Evolutionary conservation across 2,797 vertebrate species (phyloP), one percentile per base, ranked within the genome.

Genomic region (Lepus townsendii): DNA sequence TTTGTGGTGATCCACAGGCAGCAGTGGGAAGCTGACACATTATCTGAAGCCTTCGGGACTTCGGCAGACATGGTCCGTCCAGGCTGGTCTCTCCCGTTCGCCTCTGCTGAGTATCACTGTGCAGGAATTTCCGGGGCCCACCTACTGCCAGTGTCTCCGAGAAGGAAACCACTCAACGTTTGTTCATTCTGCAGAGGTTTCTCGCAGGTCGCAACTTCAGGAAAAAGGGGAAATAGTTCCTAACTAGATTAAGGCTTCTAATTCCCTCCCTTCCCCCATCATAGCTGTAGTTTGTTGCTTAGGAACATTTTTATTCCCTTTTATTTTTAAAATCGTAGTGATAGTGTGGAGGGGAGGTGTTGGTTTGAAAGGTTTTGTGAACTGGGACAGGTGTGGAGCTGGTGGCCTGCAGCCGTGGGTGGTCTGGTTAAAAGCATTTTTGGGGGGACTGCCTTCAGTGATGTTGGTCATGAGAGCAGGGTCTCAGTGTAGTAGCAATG

Each of bases 271-370:
- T 35, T 52, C 42, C 62, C 90, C 60, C 75, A 30, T 54, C 50
- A 91, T 11, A 5, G 85, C 17, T 94, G 65, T 85, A 87, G 93
- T 90, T 83, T 93, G 96, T 97, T 96, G 96, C 97, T 94, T 96
- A 92, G 96, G 90, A 95, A 97, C 92, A 83, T 14, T 65, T 75
- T 68, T 24, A 60, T 73, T 91, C 71, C 78, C 82, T 78, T 88
- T 96, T 88, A 93, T 85, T 87, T 94, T 83, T 60, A 52, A 93
- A 80, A 72, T 88, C 27, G 63, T 84, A 17, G 22, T 32, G 84
- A 60, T 65, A 78, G 80, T 24, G 32, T 8, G 1, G 50, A 76
- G 73, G 63, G 82, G 90, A 88, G 82, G 88, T 68, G 82, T 80
- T 50, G 50, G 73, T 68, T 50, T 65, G 90, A 90, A 82, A 88